These are phyloP conservation scores for Oxyura jamaicensis DNA, from an alignment of 2,113 vertebrate species.

Conservation along the genomic window DNA sequence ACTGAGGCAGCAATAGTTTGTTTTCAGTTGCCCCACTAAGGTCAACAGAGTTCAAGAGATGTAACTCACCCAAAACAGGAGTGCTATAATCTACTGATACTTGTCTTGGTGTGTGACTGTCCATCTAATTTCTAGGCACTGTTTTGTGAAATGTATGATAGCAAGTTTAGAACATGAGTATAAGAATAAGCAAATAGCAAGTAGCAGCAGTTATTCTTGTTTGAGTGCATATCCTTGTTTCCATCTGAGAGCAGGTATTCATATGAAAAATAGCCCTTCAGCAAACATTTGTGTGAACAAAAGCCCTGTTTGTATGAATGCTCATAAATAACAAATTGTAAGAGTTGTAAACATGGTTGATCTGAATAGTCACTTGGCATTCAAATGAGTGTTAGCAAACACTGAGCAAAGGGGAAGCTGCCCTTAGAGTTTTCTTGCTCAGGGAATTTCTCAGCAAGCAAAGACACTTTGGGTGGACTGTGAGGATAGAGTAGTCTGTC, in stretches of 20 bases:
- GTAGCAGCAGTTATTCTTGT: constrained; percentile 11
- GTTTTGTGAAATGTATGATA: not conserved
- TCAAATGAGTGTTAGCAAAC: constrained; percentile 1
- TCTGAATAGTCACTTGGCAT: not conserved
- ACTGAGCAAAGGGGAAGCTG: not conserved
- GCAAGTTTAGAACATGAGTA: not conserved
- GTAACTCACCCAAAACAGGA: not conserved
- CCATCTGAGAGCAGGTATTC: constrained; percentile 13
- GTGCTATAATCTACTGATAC: not conserved
- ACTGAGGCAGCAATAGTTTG: not conserved
- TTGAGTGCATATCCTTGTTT: constrained; percentile 18
- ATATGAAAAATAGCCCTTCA: constrained; percentile 44
- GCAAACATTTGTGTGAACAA: constrained; percentile 43
- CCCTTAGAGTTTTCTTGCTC: not conserved
- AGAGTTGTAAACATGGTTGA: constrained; percentile 7
- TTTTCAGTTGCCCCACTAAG: not conserved
- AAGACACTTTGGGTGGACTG: not conserved
- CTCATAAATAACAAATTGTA: constrained; percentile 32
- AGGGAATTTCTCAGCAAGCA: not conserved
- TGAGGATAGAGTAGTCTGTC: not conserved
- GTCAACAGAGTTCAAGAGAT: not conserved
- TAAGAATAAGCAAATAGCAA: constrained; percentile 7
- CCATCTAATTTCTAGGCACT: not conserved
- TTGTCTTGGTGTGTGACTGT: not conserved
- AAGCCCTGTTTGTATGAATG: constrained; percentile 11